Evolutionary conservation across 2,797 vertebrate species (phyloP).

Genomic region (Rhincodon typus): DNA sequence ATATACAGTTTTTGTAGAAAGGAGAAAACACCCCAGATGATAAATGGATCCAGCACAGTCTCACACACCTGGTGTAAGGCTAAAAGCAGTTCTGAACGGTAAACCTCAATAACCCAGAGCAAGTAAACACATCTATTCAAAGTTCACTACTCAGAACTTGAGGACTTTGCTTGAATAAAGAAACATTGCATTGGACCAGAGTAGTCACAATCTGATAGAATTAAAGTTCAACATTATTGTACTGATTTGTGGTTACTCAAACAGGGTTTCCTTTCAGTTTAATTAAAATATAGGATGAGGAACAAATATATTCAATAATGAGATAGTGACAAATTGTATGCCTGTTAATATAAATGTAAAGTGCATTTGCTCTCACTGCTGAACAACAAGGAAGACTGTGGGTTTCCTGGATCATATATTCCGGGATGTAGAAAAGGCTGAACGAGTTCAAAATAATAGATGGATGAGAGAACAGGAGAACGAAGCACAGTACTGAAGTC

Average conservation of each 20-base stretch:
- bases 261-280: not conserved
- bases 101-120: not conserved
- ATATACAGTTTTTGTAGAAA: not conserved
- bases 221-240: not conserved
- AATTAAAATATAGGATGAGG: not conserved
- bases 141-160: not conserved
- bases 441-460: not conserved
- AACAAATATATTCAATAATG: not conserved
- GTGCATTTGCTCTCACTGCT: not conserved
- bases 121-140: not conserved
- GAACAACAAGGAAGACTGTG: not conserved
- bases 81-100: not conserved
- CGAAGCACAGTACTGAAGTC: not conserved
- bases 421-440: too few species aligned
- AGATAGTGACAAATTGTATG: not conserved
- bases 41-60: constrained; percentile 1
- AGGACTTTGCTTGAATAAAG: not conserved
- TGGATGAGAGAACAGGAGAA: not conserved
- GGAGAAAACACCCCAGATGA: not conserved
- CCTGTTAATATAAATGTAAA: not conserved
- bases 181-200: too few species aligned
- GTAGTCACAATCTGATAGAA: not conserved
- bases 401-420: not conserved
- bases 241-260: not conserved
- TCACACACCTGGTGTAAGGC: not conserved